These are phyloP conservation scores for Cephonodes hylas DNA, from an alignment of 2,888 invertebrate genomes.

Conservation along the genomic window DNA sequence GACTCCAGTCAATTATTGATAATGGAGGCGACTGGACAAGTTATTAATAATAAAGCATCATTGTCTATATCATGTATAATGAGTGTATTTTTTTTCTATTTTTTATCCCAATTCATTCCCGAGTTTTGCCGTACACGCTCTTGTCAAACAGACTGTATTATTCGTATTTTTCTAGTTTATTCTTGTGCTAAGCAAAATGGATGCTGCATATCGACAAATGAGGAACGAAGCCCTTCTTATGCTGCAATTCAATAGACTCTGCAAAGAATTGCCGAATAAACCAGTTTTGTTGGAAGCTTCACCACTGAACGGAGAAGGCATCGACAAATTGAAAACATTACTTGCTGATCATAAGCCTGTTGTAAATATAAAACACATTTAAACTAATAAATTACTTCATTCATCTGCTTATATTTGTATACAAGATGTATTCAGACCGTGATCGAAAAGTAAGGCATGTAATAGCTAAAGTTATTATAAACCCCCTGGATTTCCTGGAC, in stretches of 20 bases:
- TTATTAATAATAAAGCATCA: too few relatives aligned
- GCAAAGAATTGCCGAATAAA: constrained; percentile 84
- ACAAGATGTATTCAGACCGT: not conserved
- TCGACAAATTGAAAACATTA: constrained; percentile 67
- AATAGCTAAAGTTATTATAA: too few relatives aligned
- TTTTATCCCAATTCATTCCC: too few relatives aligned
- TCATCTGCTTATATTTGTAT: not conserved
- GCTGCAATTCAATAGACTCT: constrained; percentile 87
- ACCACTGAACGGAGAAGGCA: constrained; percentile 86
- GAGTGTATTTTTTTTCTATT: too few relatives aligned
- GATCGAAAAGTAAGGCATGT: too few relatives aligned
- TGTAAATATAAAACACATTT: not conserved
- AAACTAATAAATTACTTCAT: not conserved
- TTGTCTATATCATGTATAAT: too few relatives aligned
- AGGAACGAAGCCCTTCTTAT: constrained; percentile 91
- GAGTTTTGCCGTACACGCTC: too few relatives aligned
- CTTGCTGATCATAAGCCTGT: constrained; percentile 7
- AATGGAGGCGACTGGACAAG: too few relatives aligned
- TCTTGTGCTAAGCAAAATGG: constrained; percentile 90
- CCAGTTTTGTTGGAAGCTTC: constrained; percentile 88
- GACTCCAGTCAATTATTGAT: too few relatives aligned
- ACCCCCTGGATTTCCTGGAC: too few relatives aligned
- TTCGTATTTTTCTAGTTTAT: constrained; percentile 74
- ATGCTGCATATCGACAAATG: constrained; percentile 92
- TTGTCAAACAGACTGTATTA: too few relatives aligned